phyloP scores from a whole-genome alignment of 2,888 invertebrate species.

The Mechanitis messenoides region DNA sequence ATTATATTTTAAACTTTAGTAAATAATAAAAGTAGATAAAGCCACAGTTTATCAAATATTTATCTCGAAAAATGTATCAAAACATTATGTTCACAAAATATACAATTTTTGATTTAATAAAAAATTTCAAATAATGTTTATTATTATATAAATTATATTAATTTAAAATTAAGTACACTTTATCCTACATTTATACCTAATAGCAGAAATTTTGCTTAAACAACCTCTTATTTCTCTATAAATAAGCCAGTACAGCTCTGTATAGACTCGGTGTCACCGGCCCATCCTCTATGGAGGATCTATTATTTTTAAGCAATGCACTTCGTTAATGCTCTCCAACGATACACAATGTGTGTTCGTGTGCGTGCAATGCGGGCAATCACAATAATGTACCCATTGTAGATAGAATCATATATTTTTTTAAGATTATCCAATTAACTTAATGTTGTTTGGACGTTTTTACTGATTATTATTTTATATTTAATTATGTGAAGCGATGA shows the following conservation, averaged over 20 bases:
- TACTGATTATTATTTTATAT: constrained; percentile 2
- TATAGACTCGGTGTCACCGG: constrained; percentile 30
- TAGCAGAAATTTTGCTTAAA: too few relatives aligned
- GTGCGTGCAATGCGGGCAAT: constrained; percentile 52
- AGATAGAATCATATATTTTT: constrained; percentile 43
- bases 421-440: constrained; percentile 43
- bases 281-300: constrained; percentile 47
- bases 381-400: constrained; percentile 59
- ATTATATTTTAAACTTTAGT: not conserved
- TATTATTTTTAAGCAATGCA: constrained; percentile 71
- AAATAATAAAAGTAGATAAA: not conserved
- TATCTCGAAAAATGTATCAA: too few relatives aligned
- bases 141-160: too few relatives aligned
- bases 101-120: too few relatives aligned
- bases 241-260: not conserved
- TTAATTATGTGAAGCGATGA: not conserved
- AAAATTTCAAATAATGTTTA: too few relatives aligned
- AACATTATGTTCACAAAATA: too few relatives aligned
- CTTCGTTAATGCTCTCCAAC: constrained; percentile 62
- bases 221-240: not conserved
- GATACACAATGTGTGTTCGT: constrained; percentile 53
- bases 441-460: constrained; percentile 27
- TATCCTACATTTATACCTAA: too few relatives aligned
- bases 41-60: not conserved
- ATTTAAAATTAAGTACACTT: too few relatives aligned